Evolutionary conservation across 2,113 vertebrate species (phyloP).

Genomic region (Cyprinodon tularosa): DNA sequence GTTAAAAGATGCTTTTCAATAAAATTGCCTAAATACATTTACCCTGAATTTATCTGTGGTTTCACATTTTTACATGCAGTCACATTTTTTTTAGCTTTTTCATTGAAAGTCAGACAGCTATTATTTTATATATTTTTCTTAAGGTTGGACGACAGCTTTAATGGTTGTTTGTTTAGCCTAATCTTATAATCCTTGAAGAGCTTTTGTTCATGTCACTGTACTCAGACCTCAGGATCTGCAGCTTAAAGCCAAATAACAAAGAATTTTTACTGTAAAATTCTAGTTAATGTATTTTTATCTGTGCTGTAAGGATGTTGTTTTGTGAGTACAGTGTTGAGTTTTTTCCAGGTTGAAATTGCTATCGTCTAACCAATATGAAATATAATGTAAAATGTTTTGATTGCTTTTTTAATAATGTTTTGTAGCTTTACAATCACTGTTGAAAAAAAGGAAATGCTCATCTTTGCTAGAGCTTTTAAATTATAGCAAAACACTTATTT

Average conservation of each 20-base stretch:
- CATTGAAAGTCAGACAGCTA: slow-evolving; percentile 24
- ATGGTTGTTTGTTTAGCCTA: slow-evolving; percentile 2
- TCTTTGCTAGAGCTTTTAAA: slow-evolving; percentile 63
- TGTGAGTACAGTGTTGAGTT: slow-evolving; percentile 15
- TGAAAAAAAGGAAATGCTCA: slow-evolving; percentile 33
- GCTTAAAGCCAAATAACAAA: slow-evolving; percentile 20
- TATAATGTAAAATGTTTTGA: slow-evolving; percentile 29
- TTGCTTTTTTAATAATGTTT: slow-evolving; percentile 35
- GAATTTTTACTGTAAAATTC: slow-evolving; percentile 29
- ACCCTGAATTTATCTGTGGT: slow-evolving; percentile 2
- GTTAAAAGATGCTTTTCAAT: slow-evolving; percentile 4
- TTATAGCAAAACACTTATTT: slow-evolving; percentile 63
- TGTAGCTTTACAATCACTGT: slow-evolving; percentile 59
- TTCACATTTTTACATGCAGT: slow-evolving; percentile 14
- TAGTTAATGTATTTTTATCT: slow-evolving; percentile 21
- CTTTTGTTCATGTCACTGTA: slow-evolving; percentile 6
- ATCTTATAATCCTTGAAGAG: slow-evolving; percentile 35
- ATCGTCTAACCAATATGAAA: slow-evolving; percentile 37
- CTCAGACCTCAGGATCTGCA: slow-evolving; percentile 10
- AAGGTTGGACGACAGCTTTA: slow-evolving; percentile 12
- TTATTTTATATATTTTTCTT: slow-evolving; percentile 11
- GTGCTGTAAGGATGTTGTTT: slow-evolving; percentile 24
- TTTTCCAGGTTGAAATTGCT: slow-evolving; percentile 28
- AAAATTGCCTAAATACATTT: slow-evolving; percentile 23
- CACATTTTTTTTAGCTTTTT: slow-evolving; percentile 34